Evolutionary conservation across 2,888 invertebrate species (phyloP).

Genomic region (Zaprionus lineosus): DNA sequence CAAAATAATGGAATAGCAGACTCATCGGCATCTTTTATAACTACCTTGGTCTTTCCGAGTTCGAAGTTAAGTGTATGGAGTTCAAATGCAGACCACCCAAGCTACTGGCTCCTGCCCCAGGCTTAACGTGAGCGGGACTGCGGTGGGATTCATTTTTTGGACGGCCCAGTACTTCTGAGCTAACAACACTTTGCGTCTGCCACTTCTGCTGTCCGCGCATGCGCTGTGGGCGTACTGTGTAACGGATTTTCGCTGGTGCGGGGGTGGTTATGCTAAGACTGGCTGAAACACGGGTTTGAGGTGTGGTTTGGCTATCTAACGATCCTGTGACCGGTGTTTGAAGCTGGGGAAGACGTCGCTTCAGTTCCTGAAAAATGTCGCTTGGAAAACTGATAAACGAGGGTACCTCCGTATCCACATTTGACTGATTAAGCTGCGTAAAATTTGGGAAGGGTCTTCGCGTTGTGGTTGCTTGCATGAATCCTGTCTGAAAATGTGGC

Average conservation of each 20-base stretch:
- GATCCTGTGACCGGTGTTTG: slow-evolving; percentile 21
- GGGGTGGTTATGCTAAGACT: slow-evolving; percentile 69
- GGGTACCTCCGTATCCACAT: slow-evolving; percentile 69
- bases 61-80: slow-evolving; percentile 62
- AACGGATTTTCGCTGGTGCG: slow-evolving; percentile 75
- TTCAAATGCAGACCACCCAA: slow-evolving; percentile 65
- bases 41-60: slow-evolving; percentile 79
- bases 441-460: slow-evolving; percentile 74
- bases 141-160: slow-evolving; percentile 66
- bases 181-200: slow-evolving; percentile 82
- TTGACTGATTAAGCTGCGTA: slow-evolving; percentile 55
- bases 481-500: slow-evolving; percentile 71
- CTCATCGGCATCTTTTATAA: slow-evolving; percentile 45
- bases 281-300: slow-evolving; percentile 1
- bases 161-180: slow-evolving; percentile 52
- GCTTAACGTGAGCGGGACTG: slow-evolving; percentile 42
- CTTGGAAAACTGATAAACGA: slow-evolving; percentile 82
- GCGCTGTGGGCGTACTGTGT: slow-evolving; percentile 83
- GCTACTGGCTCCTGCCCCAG: slow-evolving; percentile 45
- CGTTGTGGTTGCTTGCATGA: slow-evolving; percentile 76
- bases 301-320: slow-evolving; percentile 9
- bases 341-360: slow-evolving; percentile 67
- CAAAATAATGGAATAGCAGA: slow-evolving; percentile 52
- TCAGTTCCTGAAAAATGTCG: slow-evolving; percentile 82
- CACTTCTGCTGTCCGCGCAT: slow-evolving; percentile 83